Evolutionary conservation across 2,113 vertebrate genomes (phyloP), one percentile per base, ranked within the genome.

Genomic region (Ploceus nigricollis): DNA sequence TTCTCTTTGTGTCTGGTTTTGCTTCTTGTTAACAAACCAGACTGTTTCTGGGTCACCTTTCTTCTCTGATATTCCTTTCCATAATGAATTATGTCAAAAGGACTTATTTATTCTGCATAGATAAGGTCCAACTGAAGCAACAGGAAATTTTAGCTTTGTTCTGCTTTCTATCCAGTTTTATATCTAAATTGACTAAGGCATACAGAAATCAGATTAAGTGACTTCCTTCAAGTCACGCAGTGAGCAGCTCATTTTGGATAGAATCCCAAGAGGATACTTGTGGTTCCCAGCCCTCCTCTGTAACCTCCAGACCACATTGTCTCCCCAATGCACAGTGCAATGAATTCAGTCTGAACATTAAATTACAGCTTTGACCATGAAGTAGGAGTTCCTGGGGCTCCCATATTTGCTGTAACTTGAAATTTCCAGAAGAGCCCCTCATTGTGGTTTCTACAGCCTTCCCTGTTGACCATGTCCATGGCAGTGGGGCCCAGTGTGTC

Each of bases 211-310:
- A 91, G 94, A 96, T 95, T 91, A 91, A 96, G 48, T 51, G 56
- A 95, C 87, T 96, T 94, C 91, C 81, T 95, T 82, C 73, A 78
- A 92, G 89, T 94, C 78, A 68, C 1, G 10, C 76, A 92, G 83
- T 9, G 86, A 94, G 77, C 75, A 82, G 72, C 61, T 92, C 91
- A 23, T 87, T 96, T 90, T 92, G 91, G 84, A 78, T 11, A 15
- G 47, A 42, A 73, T 95, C 95, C 95, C 91, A 54, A 47, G 93
- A 86, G 86, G 77, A 95, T 94, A 65, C 70, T 96, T 93, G 85
- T 95, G 92, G 95, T 96, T 97, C 96, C 96, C 96, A 96, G 95
- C 96, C 94, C 94, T 95, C 77, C 95, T 79, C 96, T 91, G 65
- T 97, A 97, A 96, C 96, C 96, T 96, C 83, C 66, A 94, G 89